phyloP scores from a whole-genome alignment of 2,113 vertebrate species.

The Corythoichthys intestinalis region DNA sequence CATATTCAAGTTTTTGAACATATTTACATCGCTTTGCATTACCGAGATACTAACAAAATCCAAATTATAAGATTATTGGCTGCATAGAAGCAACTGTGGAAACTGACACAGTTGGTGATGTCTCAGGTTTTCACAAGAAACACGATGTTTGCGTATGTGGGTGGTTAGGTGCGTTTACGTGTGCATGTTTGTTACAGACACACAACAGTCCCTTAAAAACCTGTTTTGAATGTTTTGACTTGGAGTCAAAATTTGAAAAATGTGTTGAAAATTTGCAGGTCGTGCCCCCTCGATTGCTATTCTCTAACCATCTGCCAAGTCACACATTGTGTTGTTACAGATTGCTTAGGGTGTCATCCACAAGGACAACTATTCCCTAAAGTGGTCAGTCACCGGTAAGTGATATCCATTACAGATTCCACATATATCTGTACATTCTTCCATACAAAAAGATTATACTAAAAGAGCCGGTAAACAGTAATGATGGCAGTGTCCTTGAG shows the following conservation, averaged over 20 bases:
- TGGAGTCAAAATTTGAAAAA: too few relatives aligned
- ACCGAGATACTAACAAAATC: too few relatives aligned
- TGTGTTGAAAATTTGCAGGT: background rate
- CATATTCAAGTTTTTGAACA: too few relatives aligned
- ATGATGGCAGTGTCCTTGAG: background rate
- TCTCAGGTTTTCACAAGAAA: conserved; percentile 4
- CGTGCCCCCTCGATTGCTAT: background rate
- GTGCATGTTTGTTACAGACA: too few relatives aligned
- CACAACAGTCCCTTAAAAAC: too few relatives aligned
- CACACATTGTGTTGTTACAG: background rate
- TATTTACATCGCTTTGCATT: too few relatives aligned
- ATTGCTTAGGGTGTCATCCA: background rate
- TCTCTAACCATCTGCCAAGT: background rate
- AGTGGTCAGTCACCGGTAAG: conserved; percentile 3
- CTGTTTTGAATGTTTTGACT: too few relatives aligned
- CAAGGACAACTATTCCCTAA: conserved; percentile 26
- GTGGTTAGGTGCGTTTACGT: too few relatives aligned
- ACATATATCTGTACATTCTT: background rate
- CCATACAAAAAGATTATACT: background rate
- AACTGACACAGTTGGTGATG: background rate
- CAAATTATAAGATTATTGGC: too few relatives aligned
- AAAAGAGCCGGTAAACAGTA: background rate
- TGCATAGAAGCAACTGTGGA: too few relatives aligned
- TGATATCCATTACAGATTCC: background rate
- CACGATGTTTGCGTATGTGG: too few relatives aligned